phyloP scores from a whole-genome alignment of 2,888 invertebrate species.

The Belgica antarctica region DNA sequence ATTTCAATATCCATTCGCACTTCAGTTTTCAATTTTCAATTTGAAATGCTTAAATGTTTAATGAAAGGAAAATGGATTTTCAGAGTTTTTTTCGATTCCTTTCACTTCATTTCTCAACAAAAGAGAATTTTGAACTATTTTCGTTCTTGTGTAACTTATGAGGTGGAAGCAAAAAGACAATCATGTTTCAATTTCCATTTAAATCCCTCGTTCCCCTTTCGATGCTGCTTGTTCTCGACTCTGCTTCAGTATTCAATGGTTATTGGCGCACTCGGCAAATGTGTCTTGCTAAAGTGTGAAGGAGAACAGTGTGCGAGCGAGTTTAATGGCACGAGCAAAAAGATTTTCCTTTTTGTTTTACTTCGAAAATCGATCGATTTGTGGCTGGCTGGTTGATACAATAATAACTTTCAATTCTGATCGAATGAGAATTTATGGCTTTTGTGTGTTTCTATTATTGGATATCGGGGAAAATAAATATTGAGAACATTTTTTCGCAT shows the following conservation, averaged over 20 bases:
- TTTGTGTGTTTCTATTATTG: conserved; percentile 40
- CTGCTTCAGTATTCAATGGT: neutral
- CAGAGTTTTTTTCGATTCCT: neutral
- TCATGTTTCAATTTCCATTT: conserved; percentile 15
- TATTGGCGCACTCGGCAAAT: neutral
- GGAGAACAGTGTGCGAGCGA: neutral
- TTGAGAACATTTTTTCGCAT: neutral
- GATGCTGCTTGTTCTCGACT: neutral
- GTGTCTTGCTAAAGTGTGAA: neutral
- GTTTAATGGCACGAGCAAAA: conserved; percentile 10
- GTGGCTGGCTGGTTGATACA: neutral
- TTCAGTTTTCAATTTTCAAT: conserved; percentile 8
- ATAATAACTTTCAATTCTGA: conserved; percentile 44
- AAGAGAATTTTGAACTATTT: neutral
- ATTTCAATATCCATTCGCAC: conserved; percentile 36
- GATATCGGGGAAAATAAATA: neutral
- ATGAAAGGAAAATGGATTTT: conserved; percentile 24
- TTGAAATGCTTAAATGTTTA: neutral
- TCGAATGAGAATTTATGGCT: conserved; percentile 42
- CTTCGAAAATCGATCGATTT: conserved; percentile 27
- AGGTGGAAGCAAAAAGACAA: conserved; percentile 3
- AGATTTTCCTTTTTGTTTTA: neutral
- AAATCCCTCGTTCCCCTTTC: neutral
- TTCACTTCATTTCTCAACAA: neutral
- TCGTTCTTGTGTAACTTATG: neutral